Evolutionary conservation across 2,113 vertebrate species (phyloP).

Genomic region (Anoura caudifer): DNA sequence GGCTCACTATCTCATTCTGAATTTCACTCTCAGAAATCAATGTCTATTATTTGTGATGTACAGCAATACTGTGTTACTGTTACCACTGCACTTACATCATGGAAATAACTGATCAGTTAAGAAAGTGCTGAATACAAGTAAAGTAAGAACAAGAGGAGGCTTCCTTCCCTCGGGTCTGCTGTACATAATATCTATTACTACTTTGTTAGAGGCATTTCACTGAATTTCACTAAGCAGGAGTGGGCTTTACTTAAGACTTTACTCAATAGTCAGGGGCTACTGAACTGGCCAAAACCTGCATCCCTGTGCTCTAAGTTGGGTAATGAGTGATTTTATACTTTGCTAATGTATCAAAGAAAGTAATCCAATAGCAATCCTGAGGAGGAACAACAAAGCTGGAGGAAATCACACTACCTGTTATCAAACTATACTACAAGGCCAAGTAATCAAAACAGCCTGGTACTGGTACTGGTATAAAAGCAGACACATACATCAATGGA

Average conservation of each 20-base stretch:
- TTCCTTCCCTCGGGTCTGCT: neutral
- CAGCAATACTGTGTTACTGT: neutral
- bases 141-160: neutral
- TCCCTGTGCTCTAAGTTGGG: neutral
- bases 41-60: neutral
- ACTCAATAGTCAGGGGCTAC: neutral
- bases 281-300: neutral
- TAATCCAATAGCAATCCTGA: no score
- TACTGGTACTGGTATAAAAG: no score
- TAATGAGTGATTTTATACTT: neutral
- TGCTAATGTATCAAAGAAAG: constrained; percentile 12
- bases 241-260: neutral
- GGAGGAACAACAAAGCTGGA: no score
- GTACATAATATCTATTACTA: neutral
- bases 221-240: no score
- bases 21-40: neutral
- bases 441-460: no score
- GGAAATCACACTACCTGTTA: no score
- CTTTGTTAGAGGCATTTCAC: no score
- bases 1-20: neutral
- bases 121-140: neutral
- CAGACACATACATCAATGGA: no score
- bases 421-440: no score
- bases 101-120: neutral
- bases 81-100: neutral